Base-by-base conservation (phyloP, 2,888 invertebrate species). In the Aphodius sticticus region DNA sequence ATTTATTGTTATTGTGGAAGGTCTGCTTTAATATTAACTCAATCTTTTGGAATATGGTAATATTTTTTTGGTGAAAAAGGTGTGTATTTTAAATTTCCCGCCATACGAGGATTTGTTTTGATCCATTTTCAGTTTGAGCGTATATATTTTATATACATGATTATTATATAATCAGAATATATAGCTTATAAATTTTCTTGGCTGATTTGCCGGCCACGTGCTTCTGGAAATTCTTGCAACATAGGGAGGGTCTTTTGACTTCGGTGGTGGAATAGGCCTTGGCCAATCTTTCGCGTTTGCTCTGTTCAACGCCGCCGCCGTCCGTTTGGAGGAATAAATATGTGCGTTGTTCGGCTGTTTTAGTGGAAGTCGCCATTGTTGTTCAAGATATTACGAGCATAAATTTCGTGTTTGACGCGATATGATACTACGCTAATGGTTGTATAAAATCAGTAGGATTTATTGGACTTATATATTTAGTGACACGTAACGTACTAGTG, bases 341-440 rank as follows among this genome's bases (percentile, higher is more conserved):
- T 86, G 87, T 88, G 87, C 88, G 88, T 87, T 87, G 88, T 88
- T 88, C 87, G 85, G 85, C 86, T 87, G 88, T 88, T 88, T 87
- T 85, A 86, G 85, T 84, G 84, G 84, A 85, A 85, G 89, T 88
- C 89, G 89, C 89, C 89, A 89, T 89, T 89, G 88, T 89, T 89
- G 89, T 88, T 86, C 84, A 85, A 85, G 85, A 86, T 86, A 87
- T 86, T 85, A 84, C 85, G 83, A 82, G 81, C 82, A 84, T 85
- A 85, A 85, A 83, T 82, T 72, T 71, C 70, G 35, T 36, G 69
- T 80, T 78, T 77, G 76, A 76, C 76, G 74, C 70, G 37, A 76
- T 69, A 74, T 14, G 36, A 72, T 70, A 70, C 36, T 16, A 71
- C 77, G 78, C 78, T 78, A 26, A 15, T 14, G 38, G 53, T 78